A percentile compares a stretch with the other conserved stretches of the same genome.
Conservation (phyloP, 92 coral and sea anemone genomes). For the Palythoa heliodiscus region DNA sequence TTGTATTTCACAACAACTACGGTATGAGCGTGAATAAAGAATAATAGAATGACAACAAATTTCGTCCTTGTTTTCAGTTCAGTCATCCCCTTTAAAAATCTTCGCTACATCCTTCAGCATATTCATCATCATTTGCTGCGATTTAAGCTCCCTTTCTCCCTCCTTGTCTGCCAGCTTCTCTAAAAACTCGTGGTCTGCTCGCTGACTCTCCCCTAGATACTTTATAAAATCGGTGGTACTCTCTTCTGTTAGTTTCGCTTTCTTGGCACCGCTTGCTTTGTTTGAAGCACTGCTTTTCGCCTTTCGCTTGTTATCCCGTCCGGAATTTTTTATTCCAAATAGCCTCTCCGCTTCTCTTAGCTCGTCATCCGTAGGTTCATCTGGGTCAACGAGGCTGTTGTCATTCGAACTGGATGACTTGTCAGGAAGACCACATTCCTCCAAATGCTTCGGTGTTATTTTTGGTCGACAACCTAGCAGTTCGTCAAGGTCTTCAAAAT, state of each 20-base stretch:
- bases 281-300: background rate
- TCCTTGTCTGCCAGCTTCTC: slow-evolving; percentile 13
- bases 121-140: slow-evolving; percentile 15
- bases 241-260: background rate
- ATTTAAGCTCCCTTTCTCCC: slow-evolving; percentile 6
- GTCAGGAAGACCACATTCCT: slow-evolving; percentile 10
- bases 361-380: background rate
- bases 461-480: slow-evolving; percentile 44
- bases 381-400: background rate
- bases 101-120: slow-evolving; percentile 6
- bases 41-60: background rate
- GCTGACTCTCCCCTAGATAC: slow-evolving; percentile 10
- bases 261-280: background rate
- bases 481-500: slow-evolving; percentile 33
- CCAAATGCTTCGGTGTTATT: slow-evolving; percentile 27
- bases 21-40: slow-evolving; percentile 1
- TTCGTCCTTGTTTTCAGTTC: background rate
- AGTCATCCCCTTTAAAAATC: slow-evolving; percentile 6
- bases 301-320: background rate
- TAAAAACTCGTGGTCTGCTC: slow-evolving; percentile 9
- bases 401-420: background rate
- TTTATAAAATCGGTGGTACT: background rate
- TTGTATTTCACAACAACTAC: background rate
- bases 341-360: background rate
- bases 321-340: background rate